Evolutionary conservation across 2,888 invertebrate genomes (phyloP), one percentile per base, ranked within the genome.

Genomic region (Hemaris fuciformis): DNA sequence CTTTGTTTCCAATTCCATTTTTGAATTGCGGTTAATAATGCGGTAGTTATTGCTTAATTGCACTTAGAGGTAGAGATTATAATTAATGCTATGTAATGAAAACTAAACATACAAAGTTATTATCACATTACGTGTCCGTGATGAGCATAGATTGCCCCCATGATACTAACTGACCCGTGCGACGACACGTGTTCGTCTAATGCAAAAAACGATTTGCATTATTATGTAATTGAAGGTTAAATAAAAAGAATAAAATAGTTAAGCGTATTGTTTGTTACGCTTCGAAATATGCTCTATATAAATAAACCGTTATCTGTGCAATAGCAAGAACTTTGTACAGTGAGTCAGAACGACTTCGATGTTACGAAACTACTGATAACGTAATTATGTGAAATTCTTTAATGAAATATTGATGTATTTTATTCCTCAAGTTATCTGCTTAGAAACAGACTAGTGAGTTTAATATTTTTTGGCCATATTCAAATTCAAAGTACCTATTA

Each of bases 301-400:
- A 74, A 75, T 71, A 74, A 64, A 60, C 8, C 61, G 61, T 65
- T 74, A 80, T 76, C 79, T 74, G 69, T 73, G 61, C 68, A 66
- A 66, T 65, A 58, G 53, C 46, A 62, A 72, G 71, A 65, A 77
- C 79, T 78, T 75, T 72, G 76, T 64, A 64, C 75, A 64, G 42
- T 81, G 80, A 81, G 57, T 81, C 79, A 81, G 67, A 66, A 62
- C 67, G 65, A 68, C 65, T 63, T 64, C 60, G 18, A 23, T 53
- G 61, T 73, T 74, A 76, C 67, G 66, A 75, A 73, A 76, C 59
- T 41, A 43, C 59, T 72, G 72, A 78, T 77, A 78, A 66, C 67
- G 25, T 48, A 61, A 58, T 65, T 68, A 62, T 62, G 23, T 22
- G 41, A 62, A 57, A 23, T 23, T 46, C 59, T 65, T 63, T 60